Base-by-base conservation (phyloP, 1,140 invertebrate species). In the Listronotus oregonensis region DNA sequence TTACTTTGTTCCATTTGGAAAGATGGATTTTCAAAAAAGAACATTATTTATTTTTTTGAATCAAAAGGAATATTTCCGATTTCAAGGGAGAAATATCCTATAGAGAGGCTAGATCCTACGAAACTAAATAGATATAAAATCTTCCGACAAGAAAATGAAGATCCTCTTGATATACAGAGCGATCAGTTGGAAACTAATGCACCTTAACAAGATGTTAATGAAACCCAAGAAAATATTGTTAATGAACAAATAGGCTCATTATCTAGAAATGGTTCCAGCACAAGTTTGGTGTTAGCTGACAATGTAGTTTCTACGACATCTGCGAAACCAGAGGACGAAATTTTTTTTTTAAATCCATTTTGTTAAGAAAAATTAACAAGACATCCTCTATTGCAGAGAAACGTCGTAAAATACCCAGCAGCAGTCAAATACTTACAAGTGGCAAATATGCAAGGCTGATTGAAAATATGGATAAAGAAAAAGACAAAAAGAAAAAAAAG, bases 311-410 rank as follows among this genome's bases (percentile, higher is more conserved):
- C 10, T 17, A 6, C 12, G 18, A 3, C 21, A 9, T 7, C 46
- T 6, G 8, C 17, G 4, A 12, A 49, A 17, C 46, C 46, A 49
- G 6, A 31, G 12, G 12, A 6, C 18, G 12, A 4, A 49, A 49
- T 49, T 49, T 12, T 49, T 18, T 15, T 49, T 49, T 49, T 49
- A 15, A 49, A 49, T 49, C n/a, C 46, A 49, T 49, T 49, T 6
- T 49, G 46, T 49, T 14, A 31, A 31, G 18, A 9, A 34, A 49
- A 49, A 49, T 49, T 12, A 6, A 31, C 12, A 49, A 18, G 9
- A 34, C 32, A 6, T 9, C 32, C 32, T 34, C 32, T 9, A 34
- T 9, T 34, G 32, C 9, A 34, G 5, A 34, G 9, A 34, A 34
- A 34, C 9, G 32, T 34, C 5, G 32, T 9, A 34, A 34, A 34